Evolutionary conservation across 2,888 invertebrate species (phyloP).

Genomic region (Encarsia formosa): DNA sequence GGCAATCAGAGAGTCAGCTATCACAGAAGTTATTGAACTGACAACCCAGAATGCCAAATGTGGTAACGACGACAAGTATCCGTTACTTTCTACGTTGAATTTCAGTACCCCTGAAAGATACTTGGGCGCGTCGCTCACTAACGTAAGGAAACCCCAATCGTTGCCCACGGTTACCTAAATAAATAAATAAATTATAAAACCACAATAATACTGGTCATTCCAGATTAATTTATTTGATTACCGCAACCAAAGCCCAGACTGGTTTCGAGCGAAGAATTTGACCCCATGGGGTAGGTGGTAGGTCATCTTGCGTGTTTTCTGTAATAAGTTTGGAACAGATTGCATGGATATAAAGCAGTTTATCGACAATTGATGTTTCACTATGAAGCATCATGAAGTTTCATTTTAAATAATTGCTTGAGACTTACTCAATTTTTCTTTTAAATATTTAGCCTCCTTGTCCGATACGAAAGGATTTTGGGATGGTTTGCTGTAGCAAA

Average conservation of each 20-base stretch:
- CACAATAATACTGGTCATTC: too few species aligned
- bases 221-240: too few species aligned
- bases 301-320: slow-evolving; percentile 52
- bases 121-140: slow-evolving; percentile 49
- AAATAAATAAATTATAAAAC: too few species aligned
- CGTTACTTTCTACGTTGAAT: slow-evolving; percentile 49
- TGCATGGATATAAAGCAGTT: neutral
- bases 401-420: neutral
- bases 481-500: slow-evolving; percentile 46
- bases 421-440: slow-evolving; percentile 30
- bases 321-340: too few species aligned
- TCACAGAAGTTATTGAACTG: slow-evolving; percentile 43
- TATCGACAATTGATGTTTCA: too few species aligned
- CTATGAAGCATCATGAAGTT: neutral
- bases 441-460: slow-evolving; percentile 40
- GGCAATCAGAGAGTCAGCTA: slow-evolving; percentile 49
- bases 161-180: too few species aligned
- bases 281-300: slow-evolving; percentile 43
- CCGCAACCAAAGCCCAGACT: slow-evolving; percentile 67
- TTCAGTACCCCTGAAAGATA: slow-evolving; percentile 51
- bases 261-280: slow-evolving; percentile 57
- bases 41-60: slow-evolving; percentile 52
- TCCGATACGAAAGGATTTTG: slow-evolving; percentile 49
- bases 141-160: slow-evolving; percentile 48
- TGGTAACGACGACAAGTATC: slow-evolving; percentile 51